Evolutionary conservation across 2,888 invertebrate species (phyloP).

Genomic region (Sesia bembeciformis): DNA sequence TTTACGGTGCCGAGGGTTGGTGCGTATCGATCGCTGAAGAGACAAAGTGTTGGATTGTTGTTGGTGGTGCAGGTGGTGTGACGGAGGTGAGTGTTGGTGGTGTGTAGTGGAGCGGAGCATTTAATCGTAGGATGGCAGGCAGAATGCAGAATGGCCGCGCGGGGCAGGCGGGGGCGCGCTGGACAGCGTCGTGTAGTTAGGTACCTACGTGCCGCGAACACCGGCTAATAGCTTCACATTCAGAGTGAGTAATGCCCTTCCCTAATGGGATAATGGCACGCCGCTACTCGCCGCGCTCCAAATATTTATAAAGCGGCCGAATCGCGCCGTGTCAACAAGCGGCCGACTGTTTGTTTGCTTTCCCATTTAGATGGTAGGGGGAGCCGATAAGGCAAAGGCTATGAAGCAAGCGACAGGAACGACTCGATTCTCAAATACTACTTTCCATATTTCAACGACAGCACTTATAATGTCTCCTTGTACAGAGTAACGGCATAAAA

Average conservation of each 20-base stretch:
- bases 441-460: too few relatives aligned
- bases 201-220: conserved; percentile 20
- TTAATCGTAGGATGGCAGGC: background rate
- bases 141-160: conserved; percentile 10
- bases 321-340: conserved; percentile 59
- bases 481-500: too few relatives aligned
- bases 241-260: conserved; percentile 61
- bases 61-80: conserved; percentile 35
- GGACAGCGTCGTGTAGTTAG: background rate
- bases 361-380: conserved; percentile 48
- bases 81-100: conserved; percentile 40
- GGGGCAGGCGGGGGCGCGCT: conserved; percentile 11
- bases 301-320: conserved; percentile 67
- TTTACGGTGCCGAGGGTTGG: conserved; percentile 61
- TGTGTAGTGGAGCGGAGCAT: conserved; percentile 17
- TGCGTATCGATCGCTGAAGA: conserved; percentile 62
- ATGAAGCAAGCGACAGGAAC: conserved; percentile 10
- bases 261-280: conserved; percentile 67
- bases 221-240: conserved; percentile 53
- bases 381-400: conserved; percentile 41
- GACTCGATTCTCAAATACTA: background rate
- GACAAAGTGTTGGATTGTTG: conserved; percentile 61
- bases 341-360: conserved; percentile 45
- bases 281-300: conserved; percentile 37
- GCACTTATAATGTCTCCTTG: too few relatives aligned